These are phyloP conservation scores for Ceriagrion tenellum DNA, from an alignment of 2,888 invertebrate species.

Conservation along the genomic window DNA sequence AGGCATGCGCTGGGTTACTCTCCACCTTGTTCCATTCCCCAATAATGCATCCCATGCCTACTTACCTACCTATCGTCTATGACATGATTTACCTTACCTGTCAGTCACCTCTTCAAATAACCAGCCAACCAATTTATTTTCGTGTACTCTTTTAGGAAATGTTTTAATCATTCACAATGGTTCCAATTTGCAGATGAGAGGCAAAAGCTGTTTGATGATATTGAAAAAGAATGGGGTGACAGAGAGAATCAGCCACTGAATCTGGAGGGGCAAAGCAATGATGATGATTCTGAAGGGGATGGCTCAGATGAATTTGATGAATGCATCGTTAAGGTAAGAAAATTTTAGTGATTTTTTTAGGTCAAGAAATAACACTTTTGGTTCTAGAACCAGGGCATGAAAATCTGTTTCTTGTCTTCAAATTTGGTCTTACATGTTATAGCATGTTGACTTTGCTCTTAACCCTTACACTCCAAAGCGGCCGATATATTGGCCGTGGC, in stretches of 20 bases:
- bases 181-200: constrained; percentile 82
- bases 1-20: too few relatives aligned
- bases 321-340: constrained; percentile 85
- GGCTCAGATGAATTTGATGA: constrained; percentile 83
- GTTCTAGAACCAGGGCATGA: neutral
- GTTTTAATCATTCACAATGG: neutral
- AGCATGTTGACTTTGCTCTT: too few relatives aligned
- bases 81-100: too few relatives aligned
- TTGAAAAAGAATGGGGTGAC: constrained; percentile 87
- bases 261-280: constrained; percentile 78
- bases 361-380: neutral
- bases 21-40: too few relatives aligned
- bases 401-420: constrained; percentile 70
- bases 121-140: too few relatives aligned
- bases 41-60: too few relatives aligned
- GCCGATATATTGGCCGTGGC: too few relatives aligned
- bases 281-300: constrained; percentile 77
- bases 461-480: too few relatives aligned
- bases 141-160: too few relatives aligned
- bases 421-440: constrained; percentile 73
- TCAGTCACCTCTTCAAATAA: too few relatives aligned
- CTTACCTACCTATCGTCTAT: too few relatives aligned
- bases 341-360: neutral
- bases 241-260: constrained; percentile 79
- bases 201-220: constrained; percentile 85